These are phyloP conservation scores for Drosophila atroscutellata DNA, from an alignment of 2,888 invertebrate genomes.

Conservation along the genomic window DNA sequence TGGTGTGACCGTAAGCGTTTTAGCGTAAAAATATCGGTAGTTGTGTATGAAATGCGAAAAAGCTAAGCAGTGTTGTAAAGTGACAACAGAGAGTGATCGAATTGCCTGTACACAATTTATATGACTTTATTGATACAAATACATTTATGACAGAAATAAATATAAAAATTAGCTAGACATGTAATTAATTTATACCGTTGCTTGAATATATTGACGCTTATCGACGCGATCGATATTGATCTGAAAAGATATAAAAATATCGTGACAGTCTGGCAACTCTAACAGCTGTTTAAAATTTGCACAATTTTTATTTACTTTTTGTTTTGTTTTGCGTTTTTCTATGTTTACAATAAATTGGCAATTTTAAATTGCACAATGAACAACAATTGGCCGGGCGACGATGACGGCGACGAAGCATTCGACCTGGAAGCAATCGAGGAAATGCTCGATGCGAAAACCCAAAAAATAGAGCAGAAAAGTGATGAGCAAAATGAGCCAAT, in stretches of 20 bases:
- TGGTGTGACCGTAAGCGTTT: constrained; percentile 27
- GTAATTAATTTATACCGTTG: not conserved
- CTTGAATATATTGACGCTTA: not conserved
- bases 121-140: not conserved
- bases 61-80: constrained; percentile 31
- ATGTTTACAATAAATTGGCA: constrained; percentile 12
- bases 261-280: constrained; percentile 13
- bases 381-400: constrained; percentile 62
- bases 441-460: constrained; percentile 51
- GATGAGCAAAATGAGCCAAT: not conserved
- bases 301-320: constrained; percentile 21
- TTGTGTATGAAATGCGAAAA: not conserved
- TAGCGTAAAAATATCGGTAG: not conserved
- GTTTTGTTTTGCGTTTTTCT: constrained; percentile 21
- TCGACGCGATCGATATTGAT: not conserved
- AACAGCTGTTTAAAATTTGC: constrained; percentile 34
- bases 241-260: not conserved
- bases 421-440: constrained; percentile 55
- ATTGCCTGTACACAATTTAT: too few relatives aligned
- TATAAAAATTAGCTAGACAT: not conserved
- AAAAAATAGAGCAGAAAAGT: not conserved
- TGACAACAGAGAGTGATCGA: not conserved
- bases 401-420: constrained; percentile 55
- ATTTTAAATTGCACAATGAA: constrained; percentile 40
- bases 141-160: not conserved